Percentiles rank a stretch among this genome's conserved stretches.
phyloP scores from a whole-genome alignment of 2,797 vertebrate genomes.

The Spea hammondii region DNA sequence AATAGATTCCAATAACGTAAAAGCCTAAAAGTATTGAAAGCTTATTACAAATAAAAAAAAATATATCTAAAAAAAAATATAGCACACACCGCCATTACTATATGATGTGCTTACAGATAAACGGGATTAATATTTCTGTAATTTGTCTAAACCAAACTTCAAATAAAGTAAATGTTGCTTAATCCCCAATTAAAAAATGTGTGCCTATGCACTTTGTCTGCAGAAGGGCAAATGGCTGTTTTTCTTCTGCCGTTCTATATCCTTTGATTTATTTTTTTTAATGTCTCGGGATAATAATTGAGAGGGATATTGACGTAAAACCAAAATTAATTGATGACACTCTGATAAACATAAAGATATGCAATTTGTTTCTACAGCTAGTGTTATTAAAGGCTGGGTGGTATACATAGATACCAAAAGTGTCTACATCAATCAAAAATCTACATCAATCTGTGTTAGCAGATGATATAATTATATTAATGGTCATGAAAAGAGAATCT shows the following conservation, averaged over 20 bases:
- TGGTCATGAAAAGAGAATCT: too few species aligned
- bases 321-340: slow-evolving; percentile 31
- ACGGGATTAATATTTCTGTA: not conserved
- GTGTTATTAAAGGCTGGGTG: slow-evolving; percentile 11
- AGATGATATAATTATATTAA: too few species aligned
- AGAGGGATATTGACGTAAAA: slow-evolving; percentile 10
- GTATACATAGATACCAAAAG: too few species aligned
- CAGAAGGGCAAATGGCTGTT: not conserved
- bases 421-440: too few species aligned
- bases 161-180: not conserved
- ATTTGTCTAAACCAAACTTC: not conserved
- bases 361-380: slow-evolving; percentile 31
- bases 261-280: slow-evolving; percentile 22
- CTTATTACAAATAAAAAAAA: too few species aligned
- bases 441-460: too few species aligned
- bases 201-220: not conserved
- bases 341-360: slow-evolving; percentile 16
- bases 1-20: too few species aligned
- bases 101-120: not conserved
- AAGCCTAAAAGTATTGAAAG: too few species aligned
- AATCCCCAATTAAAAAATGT: slow-evolving; percentile 4
- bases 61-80: too few species aligned
- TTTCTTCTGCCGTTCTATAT: slow-evolving; percentile 13
- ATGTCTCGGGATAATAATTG: slow-evolving; percentile 22
- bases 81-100: not conserved